A percentile compares a stretch with the other conserved stretches of the same genome.
Conservation (phyloP, 2,113 vertebrate species). For the Thamnaconus septentrionalis region DNA sequence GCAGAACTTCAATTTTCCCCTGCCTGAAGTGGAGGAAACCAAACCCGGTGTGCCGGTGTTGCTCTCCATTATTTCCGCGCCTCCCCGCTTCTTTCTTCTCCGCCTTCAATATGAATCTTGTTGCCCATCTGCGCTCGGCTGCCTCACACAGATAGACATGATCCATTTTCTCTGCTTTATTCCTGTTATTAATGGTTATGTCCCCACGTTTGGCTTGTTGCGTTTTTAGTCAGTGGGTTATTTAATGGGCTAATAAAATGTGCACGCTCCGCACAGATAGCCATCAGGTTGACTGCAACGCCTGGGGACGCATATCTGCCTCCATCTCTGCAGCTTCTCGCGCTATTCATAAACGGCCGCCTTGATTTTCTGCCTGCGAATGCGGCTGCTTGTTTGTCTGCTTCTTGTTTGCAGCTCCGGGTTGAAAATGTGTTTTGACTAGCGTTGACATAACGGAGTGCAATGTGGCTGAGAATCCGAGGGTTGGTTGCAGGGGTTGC, state of each 20-base stretch:
- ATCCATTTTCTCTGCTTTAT: constrained; percentile 61
- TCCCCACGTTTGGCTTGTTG: constrained; percentile 49
- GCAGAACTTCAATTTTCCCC: no score
- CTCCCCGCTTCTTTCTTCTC: background rate
- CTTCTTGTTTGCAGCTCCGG: no score
- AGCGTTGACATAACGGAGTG: background rate
- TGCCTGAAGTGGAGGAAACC: background rate
- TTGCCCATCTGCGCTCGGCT: constrained; percentile 17
- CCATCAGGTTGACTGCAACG: constrained; percentile 2
- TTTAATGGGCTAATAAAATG: constrained; percentile 72
- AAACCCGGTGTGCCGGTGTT: background rate
- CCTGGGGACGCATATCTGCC: constrained; percentile 47
- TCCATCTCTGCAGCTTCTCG: constrained; percentile 30
- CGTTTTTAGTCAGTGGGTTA: constrained; percentile 59
- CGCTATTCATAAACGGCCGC: constrained; percentile 27
- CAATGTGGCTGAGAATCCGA: no score
- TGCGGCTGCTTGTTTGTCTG: no score
- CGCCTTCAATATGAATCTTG: constrained; percentile 42
- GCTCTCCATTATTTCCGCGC: background rate
- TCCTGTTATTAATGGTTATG: constrained; percentile 62
- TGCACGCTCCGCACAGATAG: constrained; percentile 55
- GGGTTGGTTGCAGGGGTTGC: no score
- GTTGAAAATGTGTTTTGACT: background rate
- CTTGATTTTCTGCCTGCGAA: background rate
- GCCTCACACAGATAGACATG: constrained; percentile 41